These are phyloP conservation scores for Pluvialis apricaria DNA, from an alignment of 2,113 vertebrate species.

Conservation along the genomic window DNA sequence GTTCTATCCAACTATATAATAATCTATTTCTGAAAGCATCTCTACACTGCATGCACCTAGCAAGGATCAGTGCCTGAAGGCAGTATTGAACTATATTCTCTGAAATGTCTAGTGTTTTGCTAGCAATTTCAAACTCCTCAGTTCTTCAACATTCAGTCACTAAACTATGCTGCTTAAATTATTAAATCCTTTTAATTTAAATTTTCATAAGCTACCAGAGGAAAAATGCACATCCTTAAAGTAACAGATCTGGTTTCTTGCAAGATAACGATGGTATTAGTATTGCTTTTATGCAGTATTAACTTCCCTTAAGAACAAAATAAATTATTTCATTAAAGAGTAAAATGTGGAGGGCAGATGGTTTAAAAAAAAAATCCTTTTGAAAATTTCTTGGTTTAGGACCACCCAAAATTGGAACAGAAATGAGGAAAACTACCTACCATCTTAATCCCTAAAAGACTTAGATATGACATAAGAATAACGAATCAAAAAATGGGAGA, in stretches of 20 bases:
- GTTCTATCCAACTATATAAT: neutral
- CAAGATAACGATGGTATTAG: conserved; percentile 1
- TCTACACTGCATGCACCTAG: neutral
- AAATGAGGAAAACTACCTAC: neutral
- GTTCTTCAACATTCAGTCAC: conserved; percentile 23
- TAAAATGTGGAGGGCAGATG: conserved; percentile 73
- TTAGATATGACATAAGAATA: neutral
- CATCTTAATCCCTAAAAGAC: neutral
- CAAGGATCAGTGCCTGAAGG: conserved; percentile 19
- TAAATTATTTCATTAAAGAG: conserved; percentile 59
- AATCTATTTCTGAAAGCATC: conserved; percentile 4
- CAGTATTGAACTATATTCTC: conserved; percentile 16
- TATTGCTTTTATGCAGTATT: conserved; percentile 27
- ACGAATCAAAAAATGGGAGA: neutral
- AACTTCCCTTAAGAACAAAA: conserved; percentile 51
- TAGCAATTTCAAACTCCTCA: conserved; percentile 18
- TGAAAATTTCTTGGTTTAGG: conserved; percentile 52
- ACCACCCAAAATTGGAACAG: conserved; percentile 64
- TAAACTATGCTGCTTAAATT: conserved; percentile 62
- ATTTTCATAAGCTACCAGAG: conserved; percentile 66
- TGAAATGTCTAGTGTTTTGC: neutral
- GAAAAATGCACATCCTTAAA: conserved; percentile 46
- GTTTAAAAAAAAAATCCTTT: conserved; percentile 15
- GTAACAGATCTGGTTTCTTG: conserved; percentile 45
- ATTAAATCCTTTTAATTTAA: conserved; percentile 73